phyloP scores from a whole-genome alignment of 2,888 invertebrate genomes.

The Pinctada fucata region DNA sequence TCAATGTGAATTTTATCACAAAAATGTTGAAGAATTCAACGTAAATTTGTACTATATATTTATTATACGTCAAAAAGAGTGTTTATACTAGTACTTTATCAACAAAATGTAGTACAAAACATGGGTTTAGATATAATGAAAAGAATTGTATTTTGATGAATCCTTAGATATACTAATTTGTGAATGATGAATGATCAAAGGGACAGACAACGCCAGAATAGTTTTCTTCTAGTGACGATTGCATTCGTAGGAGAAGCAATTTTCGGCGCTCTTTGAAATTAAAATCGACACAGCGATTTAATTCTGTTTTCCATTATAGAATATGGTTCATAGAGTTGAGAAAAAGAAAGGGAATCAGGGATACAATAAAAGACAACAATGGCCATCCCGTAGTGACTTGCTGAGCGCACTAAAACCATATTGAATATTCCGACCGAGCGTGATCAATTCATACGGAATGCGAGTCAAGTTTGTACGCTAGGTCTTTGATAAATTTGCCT shows the following conservation, averaged over 20 bases:
- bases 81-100: no score
- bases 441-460: slow-evolving; percentile 33
- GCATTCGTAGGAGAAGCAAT: slow-evolving; percentile 23
- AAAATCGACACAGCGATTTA: slow-evolving; percentile 41
- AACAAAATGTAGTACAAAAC: no score
- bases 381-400: slow-evolving; percentile 28
- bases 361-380: slow-evolving; percentile 35
- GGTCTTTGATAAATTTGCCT: slow-evolving; percentile 13
- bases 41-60: no score
- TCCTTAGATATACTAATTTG: no score
- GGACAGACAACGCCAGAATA: not conserved
- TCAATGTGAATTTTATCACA: no score
- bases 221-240: not conserved
- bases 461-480: slow-evolving; percentile 9
- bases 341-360: slow-evolving; percentile 30
- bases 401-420: slow-evolving; percentile 35
- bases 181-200: not conserved
- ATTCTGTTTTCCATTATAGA: slow-evolving; percentile 43
- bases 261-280: slow-evolving; percentile 38
- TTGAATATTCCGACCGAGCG: slow-evolving; percentile 37
- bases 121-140: no score
- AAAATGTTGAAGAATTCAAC: no score
- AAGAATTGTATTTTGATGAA: no score
- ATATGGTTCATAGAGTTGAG: slow-evolving; percentile 39
- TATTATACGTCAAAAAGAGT: no score